These are phyloP conservation scores for Capreolus pygargus DNA, from an alignment of 2,113 vertebrate species.

Conservation along the genomic window DNA sequence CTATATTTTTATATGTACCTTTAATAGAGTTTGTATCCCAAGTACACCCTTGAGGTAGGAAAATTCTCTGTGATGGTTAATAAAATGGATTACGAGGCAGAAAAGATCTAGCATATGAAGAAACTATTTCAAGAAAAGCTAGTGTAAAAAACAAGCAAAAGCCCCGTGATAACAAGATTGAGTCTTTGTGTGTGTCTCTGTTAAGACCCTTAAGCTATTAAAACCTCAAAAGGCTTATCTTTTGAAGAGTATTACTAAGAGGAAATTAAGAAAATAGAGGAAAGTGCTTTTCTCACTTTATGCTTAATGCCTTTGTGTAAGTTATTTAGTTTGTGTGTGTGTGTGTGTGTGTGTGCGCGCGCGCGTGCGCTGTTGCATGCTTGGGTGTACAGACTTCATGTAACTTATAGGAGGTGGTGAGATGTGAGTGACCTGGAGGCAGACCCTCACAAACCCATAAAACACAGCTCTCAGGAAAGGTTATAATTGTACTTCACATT, in stretches of 20 bases:
- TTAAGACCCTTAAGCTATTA: neutral
- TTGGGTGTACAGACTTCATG: neutral
- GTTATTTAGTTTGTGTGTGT: neutral
- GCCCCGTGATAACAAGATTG: neutral
- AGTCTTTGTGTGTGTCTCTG: neutral
- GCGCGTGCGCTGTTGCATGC: neutral
- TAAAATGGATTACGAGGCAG: neutral
- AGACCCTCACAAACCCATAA: neutral
- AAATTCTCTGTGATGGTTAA: constrained; percentile 5
- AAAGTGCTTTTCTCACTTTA: neutral
- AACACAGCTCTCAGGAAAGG: neutral
- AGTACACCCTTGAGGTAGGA: neutral
- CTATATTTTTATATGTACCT: constrained; percentile 72
- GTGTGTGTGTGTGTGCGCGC: neutral
- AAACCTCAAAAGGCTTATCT: neutral
- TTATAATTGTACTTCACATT: neutral
- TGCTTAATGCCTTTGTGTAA: neutral
- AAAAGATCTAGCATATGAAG: neutral
- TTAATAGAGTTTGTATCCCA: constrained; percentile 45
- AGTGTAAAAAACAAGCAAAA: neutral
- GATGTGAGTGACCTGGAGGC: neutral
- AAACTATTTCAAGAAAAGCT: constrained; percentile 20
- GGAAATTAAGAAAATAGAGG: constrained; percentile 39
- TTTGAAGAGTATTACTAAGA: constrained; percentile 5
- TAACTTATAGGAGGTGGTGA: neutral